Base-by-base conservation (phyloP, 37 sponge, comb jelly and placozoan genomes). In the Cliona cf. orientalis region DNA sequence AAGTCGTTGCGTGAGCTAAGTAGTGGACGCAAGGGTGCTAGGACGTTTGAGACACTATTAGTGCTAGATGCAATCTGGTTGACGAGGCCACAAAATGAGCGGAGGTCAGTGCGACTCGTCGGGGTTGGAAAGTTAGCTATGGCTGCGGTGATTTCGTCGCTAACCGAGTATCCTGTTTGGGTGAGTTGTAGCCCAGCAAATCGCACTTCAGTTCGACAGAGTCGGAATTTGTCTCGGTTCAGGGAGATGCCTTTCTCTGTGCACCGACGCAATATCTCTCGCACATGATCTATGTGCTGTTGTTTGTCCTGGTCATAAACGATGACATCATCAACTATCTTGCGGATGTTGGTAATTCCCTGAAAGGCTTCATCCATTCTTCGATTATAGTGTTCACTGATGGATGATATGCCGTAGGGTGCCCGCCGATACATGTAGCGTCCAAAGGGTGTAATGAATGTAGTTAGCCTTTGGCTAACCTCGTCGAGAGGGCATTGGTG, bases 381-480 rank as follows among this genome's bases (percentile, higher is more conserved):
- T 9, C 72, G 46, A 42, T 84, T 69, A 45, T 84, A 84, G 45
- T 84, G 85, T 32, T 84, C 85, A 6, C 66, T 74, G 26, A 84
- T 84, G 61, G 85, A 84, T 21, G 70, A 84, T 23, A 84, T 84
- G 28, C 71, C 77, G 38, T 76, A 76, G 32, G 85, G 85, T 25
- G 76, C 84, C 25, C 75, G 66, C 32, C 76, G 69, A 35, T 76
- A 76, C 59, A 69, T 84, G 61, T 58, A 84, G 23, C 71, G 57
- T 2, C 85, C 77, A 33, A 84, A 84, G 2, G 86, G 79, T 44
- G 86, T 86, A 53, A 86, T 86, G 64, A 86, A 86, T 5, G 72
- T 86, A 12, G 86, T 86, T 3, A 85, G 71, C 0, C 53, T 78
- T 63, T 85, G 78, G 43, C 78, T 69, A 7, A 77, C 78, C n/a